Conservation (phyloP, 1,140 invertebrate species). For the Atopsyche davidsoni region DNA sequence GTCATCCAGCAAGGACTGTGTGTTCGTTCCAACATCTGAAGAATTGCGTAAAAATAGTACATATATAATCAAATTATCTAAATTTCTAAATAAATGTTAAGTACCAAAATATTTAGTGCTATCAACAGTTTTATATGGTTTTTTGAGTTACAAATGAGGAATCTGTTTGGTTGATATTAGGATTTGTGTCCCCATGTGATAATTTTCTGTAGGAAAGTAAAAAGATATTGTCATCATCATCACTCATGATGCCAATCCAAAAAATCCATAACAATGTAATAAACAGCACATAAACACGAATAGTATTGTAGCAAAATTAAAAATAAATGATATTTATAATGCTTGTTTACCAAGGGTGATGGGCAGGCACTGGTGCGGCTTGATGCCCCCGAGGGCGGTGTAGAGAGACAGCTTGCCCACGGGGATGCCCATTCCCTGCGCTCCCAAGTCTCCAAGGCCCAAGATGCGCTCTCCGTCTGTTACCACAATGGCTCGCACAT, state of each 20-base stretch:
- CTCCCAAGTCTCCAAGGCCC: conserved; percentile 89
- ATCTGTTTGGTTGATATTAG: too few species aligned
- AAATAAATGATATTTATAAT: too few species aligned
- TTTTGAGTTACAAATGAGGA: too few species aligned
- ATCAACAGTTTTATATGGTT: too few species aligned
- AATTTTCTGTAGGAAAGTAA: too few species aligned
- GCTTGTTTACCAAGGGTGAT: conserved; percentile 73
- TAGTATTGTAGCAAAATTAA: too few species aligned
- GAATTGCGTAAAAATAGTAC: conserved; percentile 6
- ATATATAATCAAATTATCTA: conserved; percentile 6
- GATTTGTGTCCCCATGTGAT: too few species aligned
- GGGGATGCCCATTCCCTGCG: conserved; percentile 91
- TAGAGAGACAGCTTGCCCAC: conserved; percentile 88
- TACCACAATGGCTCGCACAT: conserved; percentile 86
- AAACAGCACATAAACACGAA: too few species aligned
- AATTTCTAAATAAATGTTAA: not conserved
- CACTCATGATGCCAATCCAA: too few species aligned
- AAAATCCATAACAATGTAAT: too few species aligned
- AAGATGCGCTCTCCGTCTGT: conserved; percentile 92
- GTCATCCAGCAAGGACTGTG: conserved; percentile 76
- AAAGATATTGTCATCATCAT: too few species aligned
- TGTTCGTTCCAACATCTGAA: conserved; percentile 86
- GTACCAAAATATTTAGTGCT: too few species aligned
- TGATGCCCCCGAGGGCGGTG: conserved; percentile 86
- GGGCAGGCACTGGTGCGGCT: conserved; percentile 82